Evolutionary conservation across 35 echinoderm and acorn worm species (phyloP).

Genomic region (Apostichopus parvimensis): DNA sequence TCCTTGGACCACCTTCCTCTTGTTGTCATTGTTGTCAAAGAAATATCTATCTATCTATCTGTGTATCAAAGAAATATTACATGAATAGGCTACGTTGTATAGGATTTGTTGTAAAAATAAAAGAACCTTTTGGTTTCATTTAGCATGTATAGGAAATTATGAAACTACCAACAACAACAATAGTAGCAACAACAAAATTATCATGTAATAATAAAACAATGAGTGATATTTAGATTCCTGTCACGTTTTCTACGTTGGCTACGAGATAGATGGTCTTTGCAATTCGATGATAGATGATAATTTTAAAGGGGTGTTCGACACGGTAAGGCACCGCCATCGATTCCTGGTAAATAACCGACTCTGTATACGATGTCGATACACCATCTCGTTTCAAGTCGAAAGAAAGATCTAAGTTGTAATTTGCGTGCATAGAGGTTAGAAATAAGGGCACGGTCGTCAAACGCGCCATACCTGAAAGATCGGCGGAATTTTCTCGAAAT

Average conservation of each 20-base stretch:
- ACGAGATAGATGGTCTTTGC: background rate
- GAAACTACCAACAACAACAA: no score
- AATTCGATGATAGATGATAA: background rate
- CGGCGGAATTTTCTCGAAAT: background rate
- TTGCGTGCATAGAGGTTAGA: background rate
- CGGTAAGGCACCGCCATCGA: background rate
- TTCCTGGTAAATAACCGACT: background rate
- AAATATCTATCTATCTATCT: no score
- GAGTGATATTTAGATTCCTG: background rate
- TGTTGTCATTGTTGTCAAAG: no score
- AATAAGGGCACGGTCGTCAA: background rate
- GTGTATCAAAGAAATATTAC: no score
- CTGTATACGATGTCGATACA: background rate
- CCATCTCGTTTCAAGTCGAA: background rate
- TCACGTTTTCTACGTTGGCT: background rate
- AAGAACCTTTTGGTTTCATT: no score
- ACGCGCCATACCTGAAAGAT: constrained; percentile 24
- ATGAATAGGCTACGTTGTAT: no score
- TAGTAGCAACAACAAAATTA: no score
- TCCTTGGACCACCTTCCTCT: no score
- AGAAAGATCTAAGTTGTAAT: constrained; percentile 2
- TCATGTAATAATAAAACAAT: no score
- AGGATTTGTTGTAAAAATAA: no score
- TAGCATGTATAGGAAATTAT: no score
- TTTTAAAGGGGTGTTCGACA: constrained; percentile 27